phyloP scores from a whole-genome alignment of 2,797 vertebrate genomes.

The Diplodus puntazzo region DNA sequence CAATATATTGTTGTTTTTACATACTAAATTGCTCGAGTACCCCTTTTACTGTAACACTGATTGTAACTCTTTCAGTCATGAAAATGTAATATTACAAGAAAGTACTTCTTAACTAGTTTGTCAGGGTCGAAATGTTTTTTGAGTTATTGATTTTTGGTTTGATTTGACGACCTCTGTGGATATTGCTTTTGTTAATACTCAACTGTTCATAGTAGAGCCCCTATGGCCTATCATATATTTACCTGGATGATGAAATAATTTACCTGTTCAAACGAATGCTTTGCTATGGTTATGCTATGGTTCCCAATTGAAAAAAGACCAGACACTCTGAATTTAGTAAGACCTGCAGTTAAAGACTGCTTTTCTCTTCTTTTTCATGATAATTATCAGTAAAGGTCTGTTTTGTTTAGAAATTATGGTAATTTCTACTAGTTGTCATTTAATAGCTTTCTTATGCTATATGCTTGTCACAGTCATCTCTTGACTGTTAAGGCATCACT shows the following conservation, averaged over 20 bases:
- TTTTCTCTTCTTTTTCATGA: too few relatives aligned
- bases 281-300: too few relatives aligned
- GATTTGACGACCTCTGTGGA: too few relatives aligned
- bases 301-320: too few relatives aligned
- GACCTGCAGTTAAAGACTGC: too few relatives aligned
- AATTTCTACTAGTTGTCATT: background rate
- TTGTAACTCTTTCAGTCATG: background rate
- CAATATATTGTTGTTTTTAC: too few relatives aligned
- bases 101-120: background rate
- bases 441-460: background rate
- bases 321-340: too few relatives aligned
- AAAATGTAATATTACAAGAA: background rate
- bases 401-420: background rate
- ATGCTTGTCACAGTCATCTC: background rate
- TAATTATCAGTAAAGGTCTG: background rate
- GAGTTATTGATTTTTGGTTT: background rate
- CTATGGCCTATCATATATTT: background rate
- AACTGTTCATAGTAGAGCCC: background rate
- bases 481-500: too few relatives aligned
- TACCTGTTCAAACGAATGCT: background rate
- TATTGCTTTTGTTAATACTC: background rate
- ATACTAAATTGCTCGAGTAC: too few relatives aligned
- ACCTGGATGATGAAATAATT: background rate
- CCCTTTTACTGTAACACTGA: too few relatives aligned
- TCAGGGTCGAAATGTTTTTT: too few relatives aligned